Base-by-base conservation (phyloP, 2,113 vertebrate species). In the Rhinichthys klamathensis region DNA sequence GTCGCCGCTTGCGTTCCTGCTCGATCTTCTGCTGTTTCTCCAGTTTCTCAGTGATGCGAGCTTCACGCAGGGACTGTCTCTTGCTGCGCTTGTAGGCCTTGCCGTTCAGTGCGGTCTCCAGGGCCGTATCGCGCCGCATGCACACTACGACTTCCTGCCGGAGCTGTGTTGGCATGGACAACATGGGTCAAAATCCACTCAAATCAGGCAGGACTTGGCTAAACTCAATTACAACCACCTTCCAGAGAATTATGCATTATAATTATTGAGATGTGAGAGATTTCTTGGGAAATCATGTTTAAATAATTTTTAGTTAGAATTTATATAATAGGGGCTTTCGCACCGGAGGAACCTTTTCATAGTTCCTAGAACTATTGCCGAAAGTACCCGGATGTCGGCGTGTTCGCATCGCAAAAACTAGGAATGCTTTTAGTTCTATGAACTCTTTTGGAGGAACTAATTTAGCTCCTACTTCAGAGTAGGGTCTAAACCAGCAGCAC, bases 21-120 rank as follows among this genome's bases (percentile, higher is more conserved):
- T 99, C 98, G 0, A 99, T 99, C 95, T 99, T 99, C 94, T 99
- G 98, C 92, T 99, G 98, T 81, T 99, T 99, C 93, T 99, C 98
- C 61, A 99, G 96, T 91, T 99, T 99, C 94, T 99, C 98, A 0
- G 98, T 99, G 94, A 99, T 99, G 9, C 98, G 95, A 0, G 98
- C 98, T 90, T 99, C 98, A 0, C 98, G 96, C 6, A 98, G 90
- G 0, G 97, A 98, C 93, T 99, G 98, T 0, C 98, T 93, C 88
- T 99, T 99, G 94, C 97, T 99, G 89, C 98, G 97, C 85, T 99
- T 99, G 93, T 99, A 99, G 8, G 98, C 98, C 91, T 99, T 99
- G 80, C 96, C 97, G 0, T 99, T 99, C 9, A 99, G 96, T 0
- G 98, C 98, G 0, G 98, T 99, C 89, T 99, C 98, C 73, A 99